Base-by-base conservation (phyloP, 2,888 invertebrate species). In the Sinohyriopsis cumingii region DNA sequence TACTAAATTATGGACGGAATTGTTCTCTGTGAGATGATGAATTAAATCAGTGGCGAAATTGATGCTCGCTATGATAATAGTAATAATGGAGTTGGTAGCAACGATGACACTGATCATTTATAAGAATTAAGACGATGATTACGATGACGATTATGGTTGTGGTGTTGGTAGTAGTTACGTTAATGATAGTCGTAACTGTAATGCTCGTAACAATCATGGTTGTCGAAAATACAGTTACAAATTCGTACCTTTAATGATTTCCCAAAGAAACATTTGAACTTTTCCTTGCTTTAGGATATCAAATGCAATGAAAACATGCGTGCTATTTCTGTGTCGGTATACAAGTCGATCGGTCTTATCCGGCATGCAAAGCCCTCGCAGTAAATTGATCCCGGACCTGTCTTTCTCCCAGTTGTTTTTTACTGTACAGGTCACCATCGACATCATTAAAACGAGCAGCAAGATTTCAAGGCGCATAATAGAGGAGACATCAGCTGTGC, bases 191-290 rank as follows among this genome's bases (percentile, higher is more conserved):
- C 15, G 33, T 53, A 28, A 19, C 20, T 24, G 20, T 12, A 20
- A 63, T 63, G 25, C 2, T n/a, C 33, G 12, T 33, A 7, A 33
- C 7, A 63, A 45, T 45, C 15, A 54, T n/a, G 3, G 12, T 20
- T 53, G 20, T n/a, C 1, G 1, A 15, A 61, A 55, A 55, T 20
- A 67, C 63, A 5, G 45, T 57, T 22, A 60, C 55, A 9, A 71
- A 45, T 65, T 12, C 68, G 45, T 72, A 81, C 83, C 75, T 65
- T 73, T 76, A 12, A 70, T 68, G 15, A 82, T 68, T 2, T 68
- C 64, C 83, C 82, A 83, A 1, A 72, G 68, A 53, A 73, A 72
- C 19, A 81, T 72, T 59, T 80, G 75, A 19, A 83, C 79, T 25
- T 59, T 72, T 4, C 78, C 73, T 9, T 75, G 71, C 45, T 69